These are phyloP conservation scores for Tethya wilhelma DNA, from an alignment of 37 sponge, comb jelly and placozoan genomes.

Conservation along the genomic window DNA sequence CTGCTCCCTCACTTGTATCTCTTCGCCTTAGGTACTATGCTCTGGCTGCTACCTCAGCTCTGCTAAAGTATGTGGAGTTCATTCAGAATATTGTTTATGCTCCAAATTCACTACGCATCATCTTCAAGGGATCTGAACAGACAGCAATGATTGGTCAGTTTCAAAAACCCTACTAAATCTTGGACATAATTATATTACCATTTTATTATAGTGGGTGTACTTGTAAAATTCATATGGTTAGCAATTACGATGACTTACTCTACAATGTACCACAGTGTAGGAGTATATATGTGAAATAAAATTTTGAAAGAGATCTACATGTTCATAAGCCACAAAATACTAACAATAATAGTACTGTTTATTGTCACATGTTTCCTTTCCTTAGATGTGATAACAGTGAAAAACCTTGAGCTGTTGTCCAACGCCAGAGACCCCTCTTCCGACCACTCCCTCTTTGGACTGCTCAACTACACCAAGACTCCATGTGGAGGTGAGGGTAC, in stretches of 20 bases:
- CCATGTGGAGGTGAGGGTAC: conserved; percentile 69
- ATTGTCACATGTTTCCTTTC: too few species aligned
- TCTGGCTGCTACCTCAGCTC: conserved; percentile 89
- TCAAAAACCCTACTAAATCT: background rate
- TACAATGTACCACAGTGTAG: too few species aligned
- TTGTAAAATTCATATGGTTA: background rate
- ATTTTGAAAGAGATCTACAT: background rate
- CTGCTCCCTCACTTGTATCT: background rate
- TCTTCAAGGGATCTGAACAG: conserved; percentile 86
- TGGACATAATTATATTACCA: background rate
- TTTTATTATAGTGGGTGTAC: background rate
- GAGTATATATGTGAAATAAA: background rate
- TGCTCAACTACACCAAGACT: conserved; percentile 95
- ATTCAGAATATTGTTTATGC: conserved; percentile 95
- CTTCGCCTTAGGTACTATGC: conserved; percentile 88
- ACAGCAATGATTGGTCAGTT: conserved; percentile 85
- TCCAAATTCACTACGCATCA: conserved; percentile 74
- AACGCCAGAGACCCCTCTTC: conserved; percentile 79
- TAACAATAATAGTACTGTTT: background rate
- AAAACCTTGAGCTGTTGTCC: conserved; percentile 87
- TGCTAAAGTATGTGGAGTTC: conserved; percentile 97
- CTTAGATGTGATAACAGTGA: conserved; percentile 88
- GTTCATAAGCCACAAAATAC: background rate
- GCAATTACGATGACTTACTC: too few species aligned
- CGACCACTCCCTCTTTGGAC: conserved; percentile 80